A percentile compares a stretch with the other conserved stretches of the same genome.
phyloP scores from a whole-genome alignment of 2,113 vertebrate genomes.

The Calidris pygmaea region DNA sequence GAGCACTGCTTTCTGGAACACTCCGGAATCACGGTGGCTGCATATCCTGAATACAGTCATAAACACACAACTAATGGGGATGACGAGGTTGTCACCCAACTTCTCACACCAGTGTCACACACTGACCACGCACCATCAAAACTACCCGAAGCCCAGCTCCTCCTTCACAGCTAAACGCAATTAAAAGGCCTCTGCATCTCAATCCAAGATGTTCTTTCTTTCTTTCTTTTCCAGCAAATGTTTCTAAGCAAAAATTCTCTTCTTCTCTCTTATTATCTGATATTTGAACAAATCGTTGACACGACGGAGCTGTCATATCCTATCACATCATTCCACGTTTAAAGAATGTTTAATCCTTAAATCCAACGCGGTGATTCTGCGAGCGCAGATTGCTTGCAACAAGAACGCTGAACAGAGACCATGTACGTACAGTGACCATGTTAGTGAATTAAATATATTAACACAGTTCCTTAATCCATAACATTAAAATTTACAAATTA shows the following conservation, averaged over 20 bases:
- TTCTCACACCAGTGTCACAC: not conserved
- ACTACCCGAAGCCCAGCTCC: not conserved
- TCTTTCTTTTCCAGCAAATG: not conserved
- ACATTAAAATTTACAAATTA: not conserved
- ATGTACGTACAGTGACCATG: accelerated
- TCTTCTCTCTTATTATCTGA: not conserved
- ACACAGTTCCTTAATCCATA: not conserved
- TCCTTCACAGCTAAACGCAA: not conserved
- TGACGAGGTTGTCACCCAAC: not conserved
- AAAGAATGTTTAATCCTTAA: not conserved
- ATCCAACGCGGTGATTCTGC: not conserved
- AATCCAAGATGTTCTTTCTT: not conserved
- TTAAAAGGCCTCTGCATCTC: not conserved
- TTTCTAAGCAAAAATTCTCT: not conserved
- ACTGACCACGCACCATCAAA: accelerated
- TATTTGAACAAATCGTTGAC: not conserved
- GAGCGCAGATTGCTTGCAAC: not conserved
- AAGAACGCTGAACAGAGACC: not conserved
- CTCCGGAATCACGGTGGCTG: not conserved
- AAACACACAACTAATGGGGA: not conserved
- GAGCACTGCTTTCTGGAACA: not conserved
- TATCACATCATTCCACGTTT: not conserved
- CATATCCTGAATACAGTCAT: not conserved
- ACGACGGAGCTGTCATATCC: not conserved
- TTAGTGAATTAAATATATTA: not conserved